phyloP scores from a whole-genome alignment of 2,888 invertebrate genomes.

The Andrena dorsata region DNA sequence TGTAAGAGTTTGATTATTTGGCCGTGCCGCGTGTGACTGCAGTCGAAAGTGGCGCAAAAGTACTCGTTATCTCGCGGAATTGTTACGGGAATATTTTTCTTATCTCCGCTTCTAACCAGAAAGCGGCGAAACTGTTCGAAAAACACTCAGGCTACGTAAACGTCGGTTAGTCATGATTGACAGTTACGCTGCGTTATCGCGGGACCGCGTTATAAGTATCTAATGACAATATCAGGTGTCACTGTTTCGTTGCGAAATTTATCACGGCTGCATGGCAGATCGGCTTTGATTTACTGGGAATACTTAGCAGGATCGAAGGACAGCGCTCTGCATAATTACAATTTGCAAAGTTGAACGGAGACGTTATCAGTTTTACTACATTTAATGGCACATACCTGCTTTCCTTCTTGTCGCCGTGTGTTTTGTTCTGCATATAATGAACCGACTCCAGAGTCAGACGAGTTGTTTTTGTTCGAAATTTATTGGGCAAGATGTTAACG shows the following conservation, averaged over 20 bases:
- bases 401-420: too few relatives aligned
- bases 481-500: neutral
- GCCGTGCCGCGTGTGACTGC: slow-evolving; percentile 39
- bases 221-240: slow-evolving; percentile 47
- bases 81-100: slow-evolving; percentile 36
- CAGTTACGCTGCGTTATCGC: slow-evolving; percentile 57
- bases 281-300: slow-evolving; percentile 12
- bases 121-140: slow-evolving; percentile 21
- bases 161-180: slow-evolving; percentile 50
- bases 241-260: slow-evolving; percentile 47
- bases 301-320: neutral
- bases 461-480: neutral
- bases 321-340: neutral
- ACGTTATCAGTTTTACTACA: too few relatives aligned
- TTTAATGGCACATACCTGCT: too few relatives aligned
- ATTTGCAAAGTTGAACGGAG: neutral
- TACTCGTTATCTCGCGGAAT: slow-evolving; percentile 44
- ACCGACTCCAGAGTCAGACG: too few relatives aligned
- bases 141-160: slow-evolving; percentile 55
- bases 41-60: slow-evolving; percentile 30
- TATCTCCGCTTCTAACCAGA: slow-evolving; percentile 27
- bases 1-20: slow-evolving; percentile 53
- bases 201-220: slow-evolving; percentile 40
- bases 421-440: too few relatives aligned
- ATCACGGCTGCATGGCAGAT: slow-evolving; percentile 43